Evolutionary conservation across 2,888 invertebrate species (phyloP), one percentile per base, ranked within the genome.

Genomic region (Drosophila setosimentum): DNA sequence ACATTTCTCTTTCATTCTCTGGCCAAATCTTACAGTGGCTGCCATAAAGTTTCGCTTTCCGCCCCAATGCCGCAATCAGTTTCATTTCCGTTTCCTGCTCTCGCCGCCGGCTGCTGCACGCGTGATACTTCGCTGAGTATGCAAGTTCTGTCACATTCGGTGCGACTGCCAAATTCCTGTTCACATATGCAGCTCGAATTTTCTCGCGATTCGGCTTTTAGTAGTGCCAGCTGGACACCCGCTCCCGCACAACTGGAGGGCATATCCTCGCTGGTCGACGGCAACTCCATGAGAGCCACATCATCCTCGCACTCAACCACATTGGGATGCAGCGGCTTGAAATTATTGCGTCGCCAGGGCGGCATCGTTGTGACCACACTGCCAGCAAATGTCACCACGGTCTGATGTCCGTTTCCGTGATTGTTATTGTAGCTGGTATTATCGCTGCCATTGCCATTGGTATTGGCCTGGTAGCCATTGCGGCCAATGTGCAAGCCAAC

Each of bases 321-420:
- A 73, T 92, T 84, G 4, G 91, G 87, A 73, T 92, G 91, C 71
- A 91, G 65, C 2, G 92, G 92, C 32, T 87, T 91, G 57, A 92
- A 92, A 69, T 92, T 91, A 70, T 91, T 92, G 2, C 83, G 89
- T 29, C 91, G 81, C 91, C 92, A 92, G 11, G 86, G 90, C n/a
- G 82, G 78, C 61, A 90, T 70, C 24, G 65, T 57, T 27, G 62
- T 13, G 8, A 27, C n/a, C 37, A 45, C 66, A 6, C 63, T 61
- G n/a, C 74, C 76, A 10, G 81, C 88, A 42, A 87, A 87, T 42
- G 86, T 89, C 2, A 87, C 86, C 50, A 88, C 74, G 10, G 72
- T 86, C 35, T 88, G 87, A 61, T 85, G 79, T 10, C 78, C 76
- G 13, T 37, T 27, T 37, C 29, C 40, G 13, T 37, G 35, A 54